These are phyloP conservation scores for Scalopus aquaticus DNA, from an alignment of 2,113 vertebrate species.

Conservation along the genomic window DNA sequence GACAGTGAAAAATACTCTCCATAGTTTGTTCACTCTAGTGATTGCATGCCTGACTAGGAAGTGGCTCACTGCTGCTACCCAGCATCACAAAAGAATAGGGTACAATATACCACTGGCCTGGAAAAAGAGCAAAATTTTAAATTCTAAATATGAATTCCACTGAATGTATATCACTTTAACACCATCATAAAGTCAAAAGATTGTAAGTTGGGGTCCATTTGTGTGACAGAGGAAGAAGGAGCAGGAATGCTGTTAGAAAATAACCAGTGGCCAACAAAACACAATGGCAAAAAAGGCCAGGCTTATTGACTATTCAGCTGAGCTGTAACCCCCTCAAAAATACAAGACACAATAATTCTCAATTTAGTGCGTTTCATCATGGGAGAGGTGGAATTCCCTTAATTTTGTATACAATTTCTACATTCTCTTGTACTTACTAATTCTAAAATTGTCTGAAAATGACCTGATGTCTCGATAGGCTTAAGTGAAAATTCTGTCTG, in stretches of 20 bases:
- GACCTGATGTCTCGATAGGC: neutral
- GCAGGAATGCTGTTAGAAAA: neutral
- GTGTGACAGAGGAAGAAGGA: fast-evolving
- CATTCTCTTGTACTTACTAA: neutral
- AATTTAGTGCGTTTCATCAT: neutral
- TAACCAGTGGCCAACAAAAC: neutral
- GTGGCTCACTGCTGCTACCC: neutral
- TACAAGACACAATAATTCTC: neutral
- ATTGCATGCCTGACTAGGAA: neutral
- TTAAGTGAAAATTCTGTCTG: constrained; percentile 1
- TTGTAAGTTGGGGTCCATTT: neutral
- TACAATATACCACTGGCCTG: neutral
- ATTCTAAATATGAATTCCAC: neutral
- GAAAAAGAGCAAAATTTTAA: neutral
- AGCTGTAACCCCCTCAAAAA: neutral
- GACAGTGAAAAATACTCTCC: neutral
- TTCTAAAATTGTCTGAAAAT: constrained; percentile 26
- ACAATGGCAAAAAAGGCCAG: neutral
- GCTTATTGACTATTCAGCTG: neutral
- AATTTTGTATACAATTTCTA: neutral
- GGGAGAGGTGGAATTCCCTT: neutral
- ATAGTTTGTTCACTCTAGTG: neutral
- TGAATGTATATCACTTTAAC: neutral
- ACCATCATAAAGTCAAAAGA: neutral
- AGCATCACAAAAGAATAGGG: neutral